Evolutionary conservation across 2,113 vertebrate genomes (phyloP).

Genomic region (Rissa tridactyla): DNA sequence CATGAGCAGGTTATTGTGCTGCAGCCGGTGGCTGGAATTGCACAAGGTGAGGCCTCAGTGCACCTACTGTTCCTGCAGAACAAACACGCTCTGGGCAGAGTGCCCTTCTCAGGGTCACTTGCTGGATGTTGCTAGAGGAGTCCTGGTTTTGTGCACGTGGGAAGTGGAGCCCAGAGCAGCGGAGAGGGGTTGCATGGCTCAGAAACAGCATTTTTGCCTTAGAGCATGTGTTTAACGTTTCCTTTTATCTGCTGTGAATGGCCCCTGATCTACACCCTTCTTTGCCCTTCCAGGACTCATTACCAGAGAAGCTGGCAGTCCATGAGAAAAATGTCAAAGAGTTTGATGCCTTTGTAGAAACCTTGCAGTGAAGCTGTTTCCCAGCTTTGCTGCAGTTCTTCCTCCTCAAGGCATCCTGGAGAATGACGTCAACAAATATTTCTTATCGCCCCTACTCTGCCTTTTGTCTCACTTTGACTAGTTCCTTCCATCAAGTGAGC

Average conservation of each 20-base stretch:
- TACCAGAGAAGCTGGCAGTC: constrained; percentile 95
- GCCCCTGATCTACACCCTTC: neutral
- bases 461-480: neutral
- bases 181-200: neutral
- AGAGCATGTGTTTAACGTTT: neutral
- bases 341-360: constrained; percentile 98
- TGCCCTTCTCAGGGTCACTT: neutral
- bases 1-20: neutral
- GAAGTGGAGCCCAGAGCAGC: neutral
- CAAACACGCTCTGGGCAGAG: neutral
- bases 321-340: constrained; percentile 97
- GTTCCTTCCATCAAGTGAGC: constrained; percentile 12
- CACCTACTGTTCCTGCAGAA: neutral
- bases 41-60: neutral
- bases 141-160: neutral
- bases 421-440: neutral
- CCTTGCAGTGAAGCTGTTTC: constrained; percentile 83
- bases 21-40: neutral
- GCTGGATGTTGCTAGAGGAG: neutral
- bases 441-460: neutral
- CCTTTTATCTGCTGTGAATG: neutral
- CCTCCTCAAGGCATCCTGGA: constrained; percentile 31
- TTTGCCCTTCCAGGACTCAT: constrained; percentile 82
- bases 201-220: neutral
- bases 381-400: constrained; percentile 13